Conservation (phyloP, 2,797 vertebrate genomes). For the Eupleurogrammus muticus region DNA sequence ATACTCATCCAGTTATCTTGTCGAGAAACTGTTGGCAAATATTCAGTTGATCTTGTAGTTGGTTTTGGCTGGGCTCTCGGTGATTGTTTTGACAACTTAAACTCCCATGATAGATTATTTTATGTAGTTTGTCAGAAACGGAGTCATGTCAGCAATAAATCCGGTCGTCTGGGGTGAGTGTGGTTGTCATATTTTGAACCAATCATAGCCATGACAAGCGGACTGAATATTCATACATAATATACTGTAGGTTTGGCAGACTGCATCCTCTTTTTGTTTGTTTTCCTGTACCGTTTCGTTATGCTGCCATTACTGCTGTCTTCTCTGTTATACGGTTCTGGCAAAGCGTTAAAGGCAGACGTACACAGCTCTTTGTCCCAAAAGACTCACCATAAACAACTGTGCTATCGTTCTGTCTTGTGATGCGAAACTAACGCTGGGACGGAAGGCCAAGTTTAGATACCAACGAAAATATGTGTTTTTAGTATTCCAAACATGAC, state of each 20-base stretch:
- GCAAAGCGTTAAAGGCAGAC: constrained; percentile 16
- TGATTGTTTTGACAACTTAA: constrained; percentile 21
- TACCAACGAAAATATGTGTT: neutral
- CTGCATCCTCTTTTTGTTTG: neutral
- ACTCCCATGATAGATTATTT: constrained; percentile 1
- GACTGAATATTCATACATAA: neutral
- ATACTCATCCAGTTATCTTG: neutral
- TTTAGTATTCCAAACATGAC: neutral
- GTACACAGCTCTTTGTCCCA: constrained; percentile 5
- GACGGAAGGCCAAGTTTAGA: neutral
- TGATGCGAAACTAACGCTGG: neutral
- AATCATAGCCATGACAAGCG: neutral
- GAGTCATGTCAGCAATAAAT: constrained; percentile 15
- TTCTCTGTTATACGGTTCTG: constrained; percentile 29
- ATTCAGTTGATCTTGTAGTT: neutral
- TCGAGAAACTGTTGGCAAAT: constrained; percentile 6
- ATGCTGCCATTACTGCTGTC: constrained; percentile 6
- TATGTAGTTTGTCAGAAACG: constrained; percentile 7
- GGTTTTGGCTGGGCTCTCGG: neutral
- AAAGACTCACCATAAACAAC: constrained; percentile 26
- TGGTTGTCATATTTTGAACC: neutral
- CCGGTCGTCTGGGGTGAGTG: neutral
- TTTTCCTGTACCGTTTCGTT: constrained; percentile 1
- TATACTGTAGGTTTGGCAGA: neutral
- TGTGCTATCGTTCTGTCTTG: constrained; percentile 16